Evolutionary conservation across 2,888 invertebrate species (phyloP), one percentile per base, ranked within the genome.

Genomic region (Euproctis similis): DNA sequence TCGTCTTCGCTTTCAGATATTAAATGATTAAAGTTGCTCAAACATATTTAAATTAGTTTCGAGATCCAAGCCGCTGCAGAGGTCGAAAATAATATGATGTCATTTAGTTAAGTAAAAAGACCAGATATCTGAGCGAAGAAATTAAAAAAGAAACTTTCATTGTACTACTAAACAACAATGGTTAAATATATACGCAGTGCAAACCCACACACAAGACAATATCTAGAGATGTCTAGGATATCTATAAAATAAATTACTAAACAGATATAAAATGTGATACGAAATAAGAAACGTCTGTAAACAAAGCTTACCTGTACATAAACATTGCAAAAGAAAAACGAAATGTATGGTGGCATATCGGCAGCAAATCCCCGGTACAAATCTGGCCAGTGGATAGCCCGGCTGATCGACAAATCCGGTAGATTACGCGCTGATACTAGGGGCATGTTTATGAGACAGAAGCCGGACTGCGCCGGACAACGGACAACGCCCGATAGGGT

Each of bases 361-460:
- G 59, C 59, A 54, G 69, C 61, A 82, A 84, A 80, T 76, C 82
- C 82, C 77, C 48, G 59, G 74, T 70, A 81, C 82, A 84, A 81
- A 81, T 81, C 78, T 81, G 74, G 70, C 52, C 76, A 73, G 67
- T 68, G 81, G 81, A 80, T 78, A 77, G 71, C 75, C 59, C 64
- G 69, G 55, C 80, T 84, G 81, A 85, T 85, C 85, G 85, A 85
- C 85, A 85, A 85, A 85, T 85, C 85, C 85, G 59, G 57, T 62
- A 85, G 85, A 85, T 85, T 85, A 85, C 81, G 68, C 75, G 72
- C 80, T 82, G 85, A 85, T 85, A 85, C 85, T 26, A 59, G 71
- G 53, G 22, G 61, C 74, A 77, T 80, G 81, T 81, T 82, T 84
- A 81, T 80, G 80, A 77, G 82, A 76, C 77, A 76, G 67, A 55